phyloP scores from a whole-genome alignment of 2,797 vertebrate species.

The Cygnus olor region DNA sequence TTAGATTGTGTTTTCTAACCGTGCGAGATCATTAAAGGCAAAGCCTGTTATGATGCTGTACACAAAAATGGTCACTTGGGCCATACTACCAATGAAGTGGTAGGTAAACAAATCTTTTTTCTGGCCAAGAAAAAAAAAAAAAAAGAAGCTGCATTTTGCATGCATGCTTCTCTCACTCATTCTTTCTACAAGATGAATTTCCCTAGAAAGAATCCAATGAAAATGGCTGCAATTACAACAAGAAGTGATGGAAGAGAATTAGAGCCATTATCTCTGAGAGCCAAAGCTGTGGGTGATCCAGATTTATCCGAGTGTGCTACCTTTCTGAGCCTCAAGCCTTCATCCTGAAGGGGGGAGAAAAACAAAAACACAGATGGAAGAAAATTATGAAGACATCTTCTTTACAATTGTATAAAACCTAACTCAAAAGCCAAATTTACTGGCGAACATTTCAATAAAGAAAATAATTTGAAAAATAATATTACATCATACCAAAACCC shows the following conservation, averaged over 20 bases:
- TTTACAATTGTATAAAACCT: background rate
- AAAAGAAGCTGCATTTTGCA: conserved; percentile 83
- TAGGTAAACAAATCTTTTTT: conserved; percentile 91
- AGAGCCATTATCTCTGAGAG: conserved; percentile 88
- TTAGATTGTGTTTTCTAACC: conserved; percentile 85
- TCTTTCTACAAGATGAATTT: conserved; percentile 99
- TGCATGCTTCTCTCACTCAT: conserved; percentile 84
- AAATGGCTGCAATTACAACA: conserved; percentile 99
- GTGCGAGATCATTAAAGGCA: conserved; percentile 87
- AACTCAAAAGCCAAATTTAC: background rate
- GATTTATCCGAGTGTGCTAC: conserved; percentile 88
- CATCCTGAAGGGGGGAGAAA: conserved; percentile 83
- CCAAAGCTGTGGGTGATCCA: conserved; percentile 83
- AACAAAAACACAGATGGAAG: conserved; percentile 15
- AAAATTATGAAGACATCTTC: background rate
- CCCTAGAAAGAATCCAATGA: conserved; percentile 99
- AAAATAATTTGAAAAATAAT: background rate
- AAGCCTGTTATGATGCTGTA: conserved; percentile 90
- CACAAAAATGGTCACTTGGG: conserved; percentile 86
- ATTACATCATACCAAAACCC: background rate
- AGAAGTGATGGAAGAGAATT: conserved; percentile 96
- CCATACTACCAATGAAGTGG: conserved; percentile 94
- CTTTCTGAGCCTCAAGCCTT: conserved; percentile 92
- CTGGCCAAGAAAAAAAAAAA: conserved; percentile 74
- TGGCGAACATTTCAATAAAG: background rate